Percentiles rank a stretch among this genome's conserved stretches.
phyloP scores from a whole-genome alignment of 2,797 vertebrate genomes.

The Crenichthys baileyi region DNA sequence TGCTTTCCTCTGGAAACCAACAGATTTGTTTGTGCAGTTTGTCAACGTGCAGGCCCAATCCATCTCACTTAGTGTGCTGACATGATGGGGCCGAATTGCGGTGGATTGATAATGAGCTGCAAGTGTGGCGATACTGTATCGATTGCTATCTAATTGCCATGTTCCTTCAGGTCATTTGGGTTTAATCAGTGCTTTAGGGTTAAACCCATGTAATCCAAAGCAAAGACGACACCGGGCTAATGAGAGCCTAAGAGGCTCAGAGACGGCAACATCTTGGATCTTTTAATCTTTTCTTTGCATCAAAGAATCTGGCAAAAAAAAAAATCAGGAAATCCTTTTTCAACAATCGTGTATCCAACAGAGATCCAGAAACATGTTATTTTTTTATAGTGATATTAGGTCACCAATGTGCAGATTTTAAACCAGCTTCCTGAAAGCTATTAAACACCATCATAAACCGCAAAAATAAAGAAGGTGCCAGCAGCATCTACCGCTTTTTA shows the following conservation, averaged over 20 bases:
- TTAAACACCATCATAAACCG: neutral
- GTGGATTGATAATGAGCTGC: slow-evolving; percentile 43
- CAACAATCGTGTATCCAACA: neutral
- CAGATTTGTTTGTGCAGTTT: slow-evolving; percentile 34
- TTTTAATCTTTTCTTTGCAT: slow-evolving; percentile 55
- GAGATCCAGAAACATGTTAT: neutral
- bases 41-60: slow-evolving; percentile 16
- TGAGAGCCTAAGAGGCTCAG: slow-evolving; percentile 39
- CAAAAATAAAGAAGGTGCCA: neutral
- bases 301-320: slow-evolving; percentile 9
- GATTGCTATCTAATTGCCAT: slow-evolving; percentile 58
- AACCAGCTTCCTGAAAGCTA: neutral
- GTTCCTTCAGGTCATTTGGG: slow-evolving; percentile 51
- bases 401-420: neutral
- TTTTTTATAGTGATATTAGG: neutral
- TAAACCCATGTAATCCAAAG: slow-evolving; percentile 65
- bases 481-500: neutral
- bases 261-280: slow-evolving; percentile 12
- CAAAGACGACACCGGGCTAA: slow-evolving; percentile 45
- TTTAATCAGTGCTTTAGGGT: slow-evolving; percentile 36
- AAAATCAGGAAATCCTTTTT: slow-evolving; percentile 34
- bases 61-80: slow-evolving; percentile 30
- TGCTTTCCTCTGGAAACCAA: slow-evolving; percentile 17
- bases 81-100: slow-evolving; percentile 15
- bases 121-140: slow-evolving; percentile 55